Conservation (phyloP, 2,113 vertebrate species). For the Platycercus adscitus region DNA sequence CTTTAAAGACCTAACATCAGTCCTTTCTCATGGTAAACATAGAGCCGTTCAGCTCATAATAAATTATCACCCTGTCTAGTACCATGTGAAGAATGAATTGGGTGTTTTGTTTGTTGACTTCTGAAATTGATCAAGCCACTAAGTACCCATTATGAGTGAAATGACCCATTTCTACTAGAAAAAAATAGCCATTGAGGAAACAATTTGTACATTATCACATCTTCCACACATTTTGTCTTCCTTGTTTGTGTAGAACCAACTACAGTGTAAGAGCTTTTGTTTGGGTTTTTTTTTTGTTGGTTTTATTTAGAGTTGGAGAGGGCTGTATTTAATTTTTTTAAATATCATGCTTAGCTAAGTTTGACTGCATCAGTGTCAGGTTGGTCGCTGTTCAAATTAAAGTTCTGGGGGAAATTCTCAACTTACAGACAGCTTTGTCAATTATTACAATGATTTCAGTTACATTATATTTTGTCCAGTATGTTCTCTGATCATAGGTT, state of each 20-base stretch:
- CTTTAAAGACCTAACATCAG: not conserved
- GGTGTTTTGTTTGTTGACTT: not conserved
- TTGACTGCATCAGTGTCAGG: not conserved
- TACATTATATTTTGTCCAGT: not conserved
- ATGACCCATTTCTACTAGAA: not conserved
- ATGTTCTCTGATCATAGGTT: not conserved
- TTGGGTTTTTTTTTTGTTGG: no score
- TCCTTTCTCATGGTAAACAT: not conserved
- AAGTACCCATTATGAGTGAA: slow-evolving; percentile 11
- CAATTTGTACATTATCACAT: not conserved
- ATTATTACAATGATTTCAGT: not conserved
- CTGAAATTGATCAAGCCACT: slow-evolving; percentile 27
- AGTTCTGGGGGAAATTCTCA: not conserved
- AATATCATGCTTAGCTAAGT: not conserved
- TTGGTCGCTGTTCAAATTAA: not conserved
- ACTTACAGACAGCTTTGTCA: not conserved
- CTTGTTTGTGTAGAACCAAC: not conserved
- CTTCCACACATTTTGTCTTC: not conserved
- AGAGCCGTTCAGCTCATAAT: not conserved
- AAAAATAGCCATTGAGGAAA: slow-evolving; percentile 10
- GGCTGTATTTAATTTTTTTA: not conserved
- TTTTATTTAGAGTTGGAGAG: not conserved
- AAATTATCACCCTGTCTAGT: not conserved
- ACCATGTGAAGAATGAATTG: not conserved
- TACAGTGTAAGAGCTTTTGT: not conserved